Conservation (phyloP, 2,888 invertebrate species). For the Pristionchus arcanus region DNA sequence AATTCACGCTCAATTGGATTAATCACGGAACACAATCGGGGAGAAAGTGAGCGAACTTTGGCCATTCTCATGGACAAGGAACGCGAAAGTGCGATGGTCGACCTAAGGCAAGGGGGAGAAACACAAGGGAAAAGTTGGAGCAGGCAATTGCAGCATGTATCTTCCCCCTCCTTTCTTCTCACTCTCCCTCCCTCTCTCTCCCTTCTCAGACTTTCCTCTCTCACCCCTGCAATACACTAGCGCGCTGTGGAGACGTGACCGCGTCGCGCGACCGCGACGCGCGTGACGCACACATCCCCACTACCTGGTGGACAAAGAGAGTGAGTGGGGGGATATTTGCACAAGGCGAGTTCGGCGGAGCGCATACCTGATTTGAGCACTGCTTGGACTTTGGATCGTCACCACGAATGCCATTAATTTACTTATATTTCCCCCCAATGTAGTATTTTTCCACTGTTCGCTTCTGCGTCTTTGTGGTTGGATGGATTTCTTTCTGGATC, state of each 20-base stretch:
- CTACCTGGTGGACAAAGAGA: slow-evolving; percentile 14
- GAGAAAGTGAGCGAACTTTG: background rate
- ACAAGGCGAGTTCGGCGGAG: background rate
- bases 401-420: background rate
- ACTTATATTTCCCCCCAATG: background rate
- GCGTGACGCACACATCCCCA: slow-evolving; percentile 24
- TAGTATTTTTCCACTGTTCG: background rate
- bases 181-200: slow-evolving; percentile 20
- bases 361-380: background rate
- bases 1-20: background rate
- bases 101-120: slow-evolving; percentile 16
- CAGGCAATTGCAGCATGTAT: slow-evolving; percentile 4
- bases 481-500: too few species aligned
- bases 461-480: too few species aligned
- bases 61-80: background rate
- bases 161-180: background rate
- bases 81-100: background rate
- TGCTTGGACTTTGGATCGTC: too few species aligned
- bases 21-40: background rate
- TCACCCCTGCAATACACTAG: slow-evolving; percentile 10
- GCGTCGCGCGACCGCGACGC: slow-evolving; percentile 45
- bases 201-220: slow-evolving; percentile 26
- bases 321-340: background rate
- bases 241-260: background rate
- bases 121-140: slow-evolving; percentile 9